These are phyloP conservation scores for Eulemur rubriventer DNA, from an alignment of 2,797 vertebrate genomes.

Conservation along the genomic window DNA sequence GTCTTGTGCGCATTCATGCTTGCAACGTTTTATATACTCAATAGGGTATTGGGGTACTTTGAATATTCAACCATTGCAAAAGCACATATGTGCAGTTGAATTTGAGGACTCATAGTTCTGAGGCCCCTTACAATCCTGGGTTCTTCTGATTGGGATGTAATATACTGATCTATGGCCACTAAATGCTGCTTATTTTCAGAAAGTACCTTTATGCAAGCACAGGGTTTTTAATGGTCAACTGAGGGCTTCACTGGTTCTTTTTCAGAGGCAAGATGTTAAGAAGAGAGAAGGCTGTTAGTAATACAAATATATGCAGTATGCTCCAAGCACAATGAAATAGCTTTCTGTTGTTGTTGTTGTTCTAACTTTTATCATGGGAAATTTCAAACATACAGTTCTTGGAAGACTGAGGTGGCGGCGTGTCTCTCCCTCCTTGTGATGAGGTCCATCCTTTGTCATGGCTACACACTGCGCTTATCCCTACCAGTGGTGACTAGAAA, in stretches of 20 bases:
- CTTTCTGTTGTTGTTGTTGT: not conserved
- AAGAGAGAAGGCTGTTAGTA: not conserved
- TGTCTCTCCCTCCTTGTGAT: not conserved
- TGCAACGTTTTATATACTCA: not conserved
- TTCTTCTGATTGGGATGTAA: not conserved
- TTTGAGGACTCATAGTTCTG: not conserved
- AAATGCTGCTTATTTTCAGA: not conserved
- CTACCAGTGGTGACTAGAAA: not conserved
- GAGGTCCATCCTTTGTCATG: not conserved
- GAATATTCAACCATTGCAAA: not conserved
- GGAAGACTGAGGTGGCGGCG: not conserved
- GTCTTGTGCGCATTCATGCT: not conserved
- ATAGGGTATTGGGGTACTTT: not conserved
- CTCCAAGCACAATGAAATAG: not conserved
- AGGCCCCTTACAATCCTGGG: not conserved
- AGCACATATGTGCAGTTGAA: not conserved
- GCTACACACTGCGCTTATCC: accelerated
- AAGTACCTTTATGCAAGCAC: not conserved
- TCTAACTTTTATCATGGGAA: not conserved
- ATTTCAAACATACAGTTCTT: not conserved
- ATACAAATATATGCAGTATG: not conserved
- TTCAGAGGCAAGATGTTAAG: not conserved
- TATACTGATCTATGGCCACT: not conserved
- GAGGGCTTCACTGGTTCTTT: not conserved
- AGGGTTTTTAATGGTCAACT: not conserved